Evolutionary conservation across 2,888 invertebrate genomes (phyloP).

Genomic region (Apeira syringaria): DNA sequence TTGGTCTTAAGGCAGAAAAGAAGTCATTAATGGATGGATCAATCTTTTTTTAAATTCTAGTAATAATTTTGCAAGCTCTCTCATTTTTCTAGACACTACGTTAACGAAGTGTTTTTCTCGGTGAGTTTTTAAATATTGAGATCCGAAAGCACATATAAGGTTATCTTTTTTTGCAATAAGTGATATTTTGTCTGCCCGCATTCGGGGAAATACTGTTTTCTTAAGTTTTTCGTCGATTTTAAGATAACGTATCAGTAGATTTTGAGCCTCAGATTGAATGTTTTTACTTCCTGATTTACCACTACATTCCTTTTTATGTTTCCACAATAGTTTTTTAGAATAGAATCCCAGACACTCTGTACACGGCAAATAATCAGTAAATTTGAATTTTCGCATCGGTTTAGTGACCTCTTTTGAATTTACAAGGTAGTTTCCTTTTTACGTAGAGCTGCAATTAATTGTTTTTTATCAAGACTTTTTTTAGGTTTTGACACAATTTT

Average conservation of each 20-base stretch:
- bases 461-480: constrained; percentile 7
- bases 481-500: constrained; percentile 26
- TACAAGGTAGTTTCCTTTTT: constrained; percentile 37
- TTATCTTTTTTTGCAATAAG: constrained; percentile 35
- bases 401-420: constrained; percentile 31
- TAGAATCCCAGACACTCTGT: constrained; percentile 34
- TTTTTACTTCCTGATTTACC: constrained; percentile 22
- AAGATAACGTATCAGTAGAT: constrained; percentile 33
- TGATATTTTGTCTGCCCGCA: constrained; percentile 22
- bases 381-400: constrained; percentile 32
- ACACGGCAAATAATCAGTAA: constrained; percentile 33
- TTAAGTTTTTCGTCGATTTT: constrained; percentile 40
- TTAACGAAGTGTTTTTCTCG: constrained; percentile 31
- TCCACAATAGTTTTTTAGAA: constrained; percentile 30
- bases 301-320: constrained; percentile 28
- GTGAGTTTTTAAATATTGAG: constrained; percentile 33
- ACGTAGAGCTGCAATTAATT: constrained; percentile 24
- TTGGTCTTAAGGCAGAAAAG: constrained; percentile 21
- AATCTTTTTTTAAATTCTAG: constrained; percentile 32
- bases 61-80: constrained; percentile 36
- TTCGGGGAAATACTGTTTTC: constrained; percentile 37
- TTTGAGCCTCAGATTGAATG: constrained; percentile 37
- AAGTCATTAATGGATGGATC: constrained; percentile 18
- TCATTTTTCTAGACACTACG: constrained; percentile 36
- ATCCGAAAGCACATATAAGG: constrained; percentile 29